Evolutionary conservation across 2,888 invertebrate species (phyloP).

Genomic region (Petrophora chlorosata): DNA sequence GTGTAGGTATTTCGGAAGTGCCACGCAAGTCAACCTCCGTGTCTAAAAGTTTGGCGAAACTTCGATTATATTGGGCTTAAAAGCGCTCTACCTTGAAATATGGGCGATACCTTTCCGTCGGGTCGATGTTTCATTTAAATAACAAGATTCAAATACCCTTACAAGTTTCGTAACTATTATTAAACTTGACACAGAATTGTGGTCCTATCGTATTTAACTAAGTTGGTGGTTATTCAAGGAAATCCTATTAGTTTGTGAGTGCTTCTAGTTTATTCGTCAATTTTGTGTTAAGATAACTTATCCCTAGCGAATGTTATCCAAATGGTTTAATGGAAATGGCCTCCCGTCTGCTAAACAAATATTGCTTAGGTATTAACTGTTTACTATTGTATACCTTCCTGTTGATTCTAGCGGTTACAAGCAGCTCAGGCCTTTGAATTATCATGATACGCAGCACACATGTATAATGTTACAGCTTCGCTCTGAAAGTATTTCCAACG

Average conservation of each 20-base stretch:
- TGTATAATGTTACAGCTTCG: background rate
- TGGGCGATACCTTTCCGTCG: constrained; percentile 48
- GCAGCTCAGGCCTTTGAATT: too few relatives aligned
- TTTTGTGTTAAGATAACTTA: too few relatives aligned
- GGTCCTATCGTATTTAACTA: constrained; percentile 27
- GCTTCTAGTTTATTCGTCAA: constrained; percentile 3
- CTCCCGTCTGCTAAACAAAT: too few relatives aligned
- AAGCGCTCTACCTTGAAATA: constrained; percentile 74
- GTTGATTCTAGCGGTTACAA: too few relatives aligned
- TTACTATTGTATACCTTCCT: too few relatives aligned
- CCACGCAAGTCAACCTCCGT: constrained; percentile 56
- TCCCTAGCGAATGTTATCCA: background rate
- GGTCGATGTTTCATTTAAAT: constrained; percentile 51
- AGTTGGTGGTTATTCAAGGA: constrained; percentile 22
- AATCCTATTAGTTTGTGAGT: constrained; percentile 27
- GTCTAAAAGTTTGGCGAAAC: constrained; percentile 62
- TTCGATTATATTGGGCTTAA: constrained; percentile 62
- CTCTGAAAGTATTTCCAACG: constrained; percentile 4
- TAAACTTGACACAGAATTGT: constrained; percentile 36
- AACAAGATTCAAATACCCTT: constrained; percentile 49
- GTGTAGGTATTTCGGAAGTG: constrained; percentile 47
- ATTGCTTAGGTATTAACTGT: too few relatives aligned
- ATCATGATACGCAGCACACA: too few relatives aligned
- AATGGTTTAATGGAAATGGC: background rate
- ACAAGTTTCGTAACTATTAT: constrained; percentile 39